phyloP scores from a whole-genome alignment of 2,888 invertebrate genomes.

The Amphipoea oculea region DNA sequence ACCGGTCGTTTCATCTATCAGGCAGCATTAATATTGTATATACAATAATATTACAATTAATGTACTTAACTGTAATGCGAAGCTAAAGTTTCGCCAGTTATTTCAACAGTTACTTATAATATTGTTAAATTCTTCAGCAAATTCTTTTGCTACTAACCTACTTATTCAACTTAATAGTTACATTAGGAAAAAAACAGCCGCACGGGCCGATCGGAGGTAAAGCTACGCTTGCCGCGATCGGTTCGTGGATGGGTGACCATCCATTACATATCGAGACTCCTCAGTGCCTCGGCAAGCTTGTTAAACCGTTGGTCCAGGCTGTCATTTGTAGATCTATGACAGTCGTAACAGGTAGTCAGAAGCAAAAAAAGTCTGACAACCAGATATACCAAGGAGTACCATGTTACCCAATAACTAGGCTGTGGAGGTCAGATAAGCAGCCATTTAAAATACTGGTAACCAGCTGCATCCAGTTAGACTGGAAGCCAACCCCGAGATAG shows the following conservation, averaged over 20 bases:
- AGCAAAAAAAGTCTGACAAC: neutral
- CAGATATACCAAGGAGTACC: neutral
- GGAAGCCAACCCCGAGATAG: neutral
- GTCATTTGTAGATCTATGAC: neutral
- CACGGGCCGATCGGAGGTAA: neutral
- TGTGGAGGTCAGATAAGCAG: neutral
- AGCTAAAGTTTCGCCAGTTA: conserved; percentile 15
- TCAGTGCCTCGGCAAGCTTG: neutral
- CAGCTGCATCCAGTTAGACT: neutral
- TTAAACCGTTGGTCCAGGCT: neutral
- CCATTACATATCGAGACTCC: neutral
- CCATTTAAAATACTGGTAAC: too few relatives aligned
- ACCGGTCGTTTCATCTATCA: conserved; percentile 36
- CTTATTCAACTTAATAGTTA: conserved; percentile 21
- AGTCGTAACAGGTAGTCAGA: neutral
- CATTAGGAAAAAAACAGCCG: neutral
- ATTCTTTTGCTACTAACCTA: conserved; percentile 32
- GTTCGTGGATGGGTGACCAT: neutral
- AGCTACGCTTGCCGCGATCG: neutral
- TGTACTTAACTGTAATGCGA: conserved; percentile 26
- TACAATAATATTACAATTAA: conserved; percentile 27
- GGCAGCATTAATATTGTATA: conserved; percentile 17
- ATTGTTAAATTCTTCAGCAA: conserved; percentile 29
- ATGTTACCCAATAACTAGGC: neutral
- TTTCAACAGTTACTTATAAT: conserved; percentile 30